Conservation (phyloP, 2,888 invertebrate genomes). For the Ennomos erosarius region DNA sequence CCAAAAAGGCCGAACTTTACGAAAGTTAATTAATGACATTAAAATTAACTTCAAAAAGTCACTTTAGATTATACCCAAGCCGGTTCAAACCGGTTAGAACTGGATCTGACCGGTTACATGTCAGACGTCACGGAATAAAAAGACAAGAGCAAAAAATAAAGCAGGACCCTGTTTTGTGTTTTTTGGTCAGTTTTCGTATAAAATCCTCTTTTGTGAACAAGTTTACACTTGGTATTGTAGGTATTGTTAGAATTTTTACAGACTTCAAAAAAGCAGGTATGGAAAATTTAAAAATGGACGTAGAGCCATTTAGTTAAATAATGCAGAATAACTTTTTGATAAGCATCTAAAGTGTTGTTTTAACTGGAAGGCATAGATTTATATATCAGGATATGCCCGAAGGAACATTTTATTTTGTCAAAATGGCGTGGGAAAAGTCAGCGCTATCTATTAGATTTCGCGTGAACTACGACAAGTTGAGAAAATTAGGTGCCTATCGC, state of each 20-base stretch:
- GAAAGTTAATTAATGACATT: conserved; percentile 44
- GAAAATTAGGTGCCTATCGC: too few species aligned
- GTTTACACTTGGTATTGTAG: background rate
- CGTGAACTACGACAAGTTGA: too few species aligned
- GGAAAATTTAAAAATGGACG: too few species aligned
- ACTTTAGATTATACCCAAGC: conserved; percentile 30
- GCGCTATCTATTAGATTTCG: too few species aligned
- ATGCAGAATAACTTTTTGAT: too few species aligned
- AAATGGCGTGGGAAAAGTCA: too few species aligned
- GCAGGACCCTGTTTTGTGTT: conserved; percentile 7
- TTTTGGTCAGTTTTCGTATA: conserved; percentile 28
- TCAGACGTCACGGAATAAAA: conserved; percentile 26
- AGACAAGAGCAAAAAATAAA: conserved; percentile 23
- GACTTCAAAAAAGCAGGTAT: background rate
- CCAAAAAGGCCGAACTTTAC: conserved; percentile 37
- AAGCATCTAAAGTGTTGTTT: too few species aligned
- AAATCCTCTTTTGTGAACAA: conserved; percentile 19
- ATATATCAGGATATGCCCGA: too few species aligned
- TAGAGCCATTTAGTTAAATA: too few species aligned
- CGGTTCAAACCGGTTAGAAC: conserved; percentile 13
- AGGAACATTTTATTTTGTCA: too few species aligned
- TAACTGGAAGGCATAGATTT: too few species aligned
- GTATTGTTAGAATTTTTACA: conserved; percentile 19
- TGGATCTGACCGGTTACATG: conserved; percentile 30
- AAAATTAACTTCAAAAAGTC: conserved; percentile 38